phyloP scores from a whole-genome alignment of 2,888 invertebrate genomes.

The Hydraecia micacea region DNA sequence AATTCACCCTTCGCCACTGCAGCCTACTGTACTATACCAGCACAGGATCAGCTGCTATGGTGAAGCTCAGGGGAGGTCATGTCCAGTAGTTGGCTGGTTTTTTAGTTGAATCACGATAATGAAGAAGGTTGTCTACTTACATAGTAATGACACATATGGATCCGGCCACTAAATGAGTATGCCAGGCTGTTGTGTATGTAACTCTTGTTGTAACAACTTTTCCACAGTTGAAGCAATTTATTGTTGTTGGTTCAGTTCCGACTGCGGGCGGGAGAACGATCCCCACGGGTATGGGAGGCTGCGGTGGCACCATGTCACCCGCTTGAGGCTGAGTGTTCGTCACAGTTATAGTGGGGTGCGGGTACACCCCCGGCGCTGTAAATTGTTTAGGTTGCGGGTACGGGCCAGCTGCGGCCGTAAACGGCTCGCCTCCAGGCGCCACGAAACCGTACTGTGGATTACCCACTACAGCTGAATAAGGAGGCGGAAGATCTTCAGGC shows the following conservation, averaged over 20 bases:
- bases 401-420: slow-evolving; percentile 61
- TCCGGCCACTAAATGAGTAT: slow-evolving; percentile 87
- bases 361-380: slow-evolving; percentile 85
- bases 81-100: neutral
- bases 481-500: slow-evolving; percentile 86
- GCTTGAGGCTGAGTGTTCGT: slow-evolving; percentile 78
- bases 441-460: slow-evolving; percentile 85
- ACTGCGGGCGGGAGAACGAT: slow-evolving; percentile 83
- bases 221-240: slow-evolving; percentile 86
- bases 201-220: slow-evolving; percentile 87
- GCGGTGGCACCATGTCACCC: slow-evolving; percentile 71
- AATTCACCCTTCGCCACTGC: too few relatives aligned
- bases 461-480: slow-evolving; percentile 86
- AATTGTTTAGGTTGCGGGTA: slow-evolving; percentile 79
- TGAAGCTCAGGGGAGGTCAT: neutral
- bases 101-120: neutral
- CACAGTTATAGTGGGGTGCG: slow-evolving; percentile 80
- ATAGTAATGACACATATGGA: slow-evolving; percentile 87
- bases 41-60: neutral
- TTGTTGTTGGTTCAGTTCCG: slow-evolving; percentile 86
- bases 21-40: neutral
- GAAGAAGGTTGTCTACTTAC: slow-evolving; percentile 74
- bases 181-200: slow-evolving; percentile 88
- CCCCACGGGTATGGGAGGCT: slow-evolving; percentile 78
- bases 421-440: slow-evolving; percentile 65